Base-by-base conservation (phyloP, 2,113 vertebrate species). In the Hepsetus odoe region DNA sequence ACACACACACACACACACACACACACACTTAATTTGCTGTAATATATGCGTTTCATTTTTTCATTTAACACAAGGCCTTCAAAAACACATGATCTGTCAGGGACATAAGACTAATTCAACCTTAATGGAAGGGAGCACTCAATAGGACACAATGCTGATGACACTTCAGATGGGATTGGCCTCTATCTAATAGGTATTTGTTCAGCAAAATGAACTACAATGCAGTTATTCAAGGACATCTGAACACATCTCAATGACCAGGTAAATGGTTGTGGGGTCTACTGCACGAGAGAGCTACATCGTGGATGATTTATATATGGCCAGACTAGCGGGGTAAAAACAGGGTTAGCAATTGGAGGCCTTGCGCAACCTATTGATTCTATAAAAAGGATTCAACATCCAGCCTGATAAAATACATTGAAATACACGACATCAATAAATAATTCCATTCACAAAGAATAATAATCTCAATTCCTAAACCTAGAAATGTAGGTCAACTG, bases 1-100 rank as follows among this genome's bases (percentile, higher is more conserved):
- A 78, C 58, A 58, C 4, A 81, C 46, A 64, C 38, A 67, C 13
- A 30, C 44, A 59, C 7, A 38, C 22, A 70, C 77, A 18, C 32
- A 33, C 10, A 61, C 32, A 72, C 33, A 38, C 4, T 30, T 38
- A 72, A 0, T 26, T 26, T 35, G 20, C 22, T 55, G 49, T 49
- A 49, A 56, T 26, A 40, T 66, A 24, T 12, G 28, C 20, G 14
- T 35, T 55, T 12, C 28, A n/a, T 9, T 58, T 69, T 59, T 56
- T 70, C 18, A 46, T 61, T 61, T 33, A 14, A 33, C 5, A 65
- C 35, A 1, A 22, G 35, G 61, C 9, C 61, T 6, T 65, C 32
- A 22, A 11, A 38, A 61, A 9, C 30, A 24, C 18, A 72, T 28
- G 24, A 12, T 22, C 69, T 9, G 2, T 3, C 35, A 61, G 35